Percentiles rank a stretch among this genome's conserved stretches.
These are phyloP conservation scores for Furnarius figulus DNA, from an alignment of 2,113 vertebrate genomes.

Conservation along the genomic window DNA sequence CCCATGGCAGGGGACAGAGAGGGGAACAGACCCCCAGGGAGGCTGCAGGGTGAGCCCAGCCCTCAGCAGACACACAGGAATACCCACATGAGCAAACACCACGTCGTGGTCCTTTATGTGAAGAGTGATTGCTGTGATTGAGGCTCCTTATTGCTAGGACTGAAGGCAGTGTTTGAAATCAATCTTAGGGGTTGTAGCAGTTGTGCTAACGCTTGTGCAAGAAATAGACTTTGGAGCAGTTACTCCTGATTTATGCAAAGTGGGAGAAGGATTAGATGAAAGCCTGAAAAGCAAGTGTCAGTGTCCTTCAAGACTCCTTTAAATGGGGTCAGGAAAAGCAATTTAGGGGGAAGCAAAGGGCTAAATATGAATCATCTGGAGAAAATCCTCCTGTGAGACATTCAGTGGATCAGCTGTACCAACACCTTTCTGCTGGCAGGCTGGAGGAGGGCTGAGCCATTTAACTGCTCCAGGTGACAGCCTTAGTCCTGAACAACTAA, in stretches of 20 bases:
- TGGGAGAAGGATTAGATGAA: background rate
- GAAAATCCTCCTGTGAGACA: background rate
- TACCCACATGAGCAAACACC: background rate
- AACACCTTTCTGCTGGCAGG: background rate
- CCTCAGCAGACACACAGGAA: background rate
- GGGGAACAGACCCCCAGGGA: rapidly evolving
- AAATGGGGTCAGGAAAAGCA: background rate
- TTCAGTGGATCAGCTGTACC: background rate
- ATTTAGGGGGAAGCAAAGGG: background rate
- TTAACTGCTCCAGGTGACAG: background rate
- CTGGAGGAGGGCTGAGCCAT: background rate
- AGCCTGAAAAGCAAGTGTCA: background rate
- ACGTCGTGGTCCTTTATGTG: background rate
- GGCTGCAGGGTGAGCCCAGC: background rate
- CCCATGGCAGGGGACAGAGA: background rate
- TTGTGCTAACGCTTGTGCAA: slow-evolving; percentile 10
- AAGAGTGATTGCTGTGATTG: background rate
- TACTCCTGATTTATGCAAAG: slow-evolving; percentile 16
- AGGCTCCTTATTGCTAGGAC: background rate
- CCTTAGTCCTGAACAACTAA: background rate
- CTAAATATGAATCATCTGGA: background rate
- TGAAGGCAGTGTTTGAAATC: slow-evolving; percentile 17
- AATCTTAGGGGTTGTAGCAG: slow-evolving; percentile 11
- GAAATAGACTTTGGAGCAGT: background rate
- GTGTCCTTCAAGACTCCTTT: slow-evolving; percentile 3